Evolutionary conservation across 1,140 invertebrate genomes (phyloP).

Genomic region (Micrasema minimum): DNA sequence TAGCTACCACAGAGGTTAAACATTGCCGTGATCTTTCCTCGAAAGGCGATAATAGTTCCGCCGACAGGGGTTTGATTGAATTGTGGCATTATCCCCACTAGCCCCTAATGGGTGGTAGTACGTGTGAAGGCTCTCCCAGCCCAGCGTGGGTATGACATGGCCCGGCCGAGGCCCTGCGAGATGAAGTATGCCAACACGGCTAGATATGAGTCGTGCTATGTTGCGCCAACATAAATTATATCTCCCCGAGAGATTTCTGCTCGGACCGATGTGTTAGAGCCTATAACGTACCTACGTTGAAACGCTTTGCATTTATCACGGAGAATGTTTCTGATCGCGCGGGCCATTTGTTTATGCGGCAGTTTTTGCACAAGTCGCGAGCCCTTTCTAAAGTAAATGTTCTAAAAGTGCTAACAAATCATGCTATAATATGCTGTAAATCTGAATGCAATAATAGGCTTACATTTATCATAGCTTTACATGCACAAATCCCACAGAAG

Average conservation of each 20-base stretch:
- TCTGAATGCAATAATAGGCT: conserved; percentile 16
- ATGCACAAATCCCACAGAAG: conserved; percentile 4
- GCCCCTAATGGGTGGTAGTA: too few relatives aligned
- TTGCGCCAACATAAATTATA: conserved; percentile 50
- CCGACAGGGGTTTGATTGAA: too few relatives aligned
- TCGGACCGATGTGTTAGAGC: conserved; percentile 37
- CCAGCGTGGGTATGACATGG: conserved; percentile 20
- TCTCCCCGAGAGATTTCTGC: conserved; percentile 50
- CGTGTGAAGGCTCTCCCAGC: conserved; percentile 2
- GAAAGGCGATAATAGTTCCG: too few relatives aligned
- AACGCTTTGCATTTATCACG: conserved; percentile 46
- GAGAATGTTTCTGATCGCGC: conserved; percentile 39
- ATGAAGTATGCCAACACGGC: conserved; percentile 24
- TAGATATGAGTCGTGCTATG: conserved; percentile 50
- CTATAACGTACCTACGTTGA: conserved; percentile 34
- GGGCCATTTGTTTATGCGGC: conserved; percentile 28
- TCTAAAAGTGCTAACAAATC: conserved; percentile 26
- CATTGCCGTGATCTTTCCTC: too few relatives aligned
- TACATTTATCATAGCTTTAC: conserved; percentile 8
- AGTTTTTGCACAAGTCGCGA: conserved; percentile 20
- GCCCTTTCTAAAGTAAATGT: conserved; percentile 28
- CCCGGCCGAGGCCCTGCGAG: not conserved
- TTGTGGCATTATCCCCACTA: too few relatives aligned
- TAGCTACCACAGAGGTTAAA: too few relatives aligned
- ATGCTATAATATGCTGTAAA: conserved; percentile 22